Evolutionary conservation across 2,797 vertebrate species (phyloP), one percentile per base, ranked within the genome.

Genomic region (Ara ararauna): DNA sequence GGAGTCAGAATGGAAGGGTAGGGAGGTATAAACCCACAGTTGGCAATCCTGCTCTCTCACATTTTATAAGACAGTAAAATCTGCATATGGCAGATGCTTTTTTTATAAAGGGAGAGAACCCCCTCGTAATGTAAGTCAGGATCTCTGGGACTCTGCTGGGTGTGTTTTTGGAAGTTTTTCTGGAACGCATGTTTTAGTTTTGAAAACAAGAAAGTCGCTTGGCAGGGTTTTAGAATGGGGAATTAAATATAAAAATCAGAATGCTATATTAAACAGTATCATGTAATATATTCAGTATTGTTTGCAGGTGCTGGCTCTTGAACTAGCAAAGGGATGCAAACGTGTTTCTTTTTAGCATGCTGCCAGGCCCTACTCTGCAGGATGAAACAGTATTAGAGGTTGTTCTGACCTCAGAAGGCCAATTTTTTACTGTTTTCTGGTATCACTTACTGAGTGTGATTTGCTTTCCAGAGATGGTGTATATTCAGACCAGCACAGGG

Each of bases 41-140:
- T 96, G 87, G 70, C 83, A 96, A 61, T 90, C 68, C 40, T 84
- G 64, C 72, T 81, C 40, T 89, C 70, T 94, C 93, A 84, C 54
- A 26, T 95, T 87, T 93, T 81, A 56, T 85, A 85, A 90, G 75
- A 47, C 72, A 82, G 81, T 95, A 91, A 94, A 94, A 85, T 89
- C 85, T 94, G 86, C 77, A 70, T 86, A 71, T 90, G 65, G 82
- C 88, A 93, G 60, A 90, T 96, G 88, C 78, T 94, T 82, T 90
- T 93, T 95, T 96, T 90, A 89, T 53, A 87, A 93, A 84, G 60
- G 44, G 47, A 72, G 84, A 73, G 88, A 81, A 88, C 72, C n/a
- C 47, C 61, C 83, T 78, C 92, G 44, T 71, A 94, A 84, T 90
- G 76, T 74, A 89, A 95, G 76, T 88, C 76, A 82, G 76, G 85